Base-by-base conservation (phyloP, 2,888 invertebrate genomes). In the Uloborus plumipes region DNA sequence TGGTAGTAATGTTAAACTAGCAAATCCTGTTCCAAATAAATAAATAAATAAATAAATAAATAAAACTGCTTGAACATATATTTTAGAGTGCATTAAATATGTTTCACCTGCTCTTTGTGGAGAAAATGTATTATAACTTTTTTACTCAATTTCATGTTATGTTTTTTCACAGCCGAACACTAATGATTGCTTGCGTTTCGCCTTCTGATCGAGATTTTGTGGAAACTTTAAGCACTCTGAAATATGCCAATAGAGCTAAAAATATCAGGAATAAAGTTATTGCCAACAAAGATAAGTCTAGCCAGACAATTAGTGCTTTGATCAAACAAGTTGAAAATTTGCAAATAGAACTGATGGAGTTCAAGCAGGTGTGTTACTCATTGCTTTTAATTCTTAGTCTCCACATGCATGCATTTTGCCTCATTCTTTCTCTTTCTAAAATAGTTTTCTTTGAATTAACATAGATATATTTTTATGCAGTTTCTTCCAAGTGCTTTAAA, bases 141-240 rank as follows among this genome's bases (percentile, higher is more conserved):
- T 4, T 61, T 49, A 2, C n/a, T n/a, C 16, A 18, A 18, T 55
- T 55, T n/a, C 20, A 39, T 11, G 6, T 65, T 2, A 65, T 11
- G 14, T 49, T 65, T 51, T 20, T 18, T 62, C 73, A 39, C 90
- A 98, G 98, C 89, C 95, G 96, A 88, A 99, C 99, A 7, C 92
- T 98, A 83, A 99, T 99, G 99, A 98, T 99, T 87, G 99, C 99
- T 11, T 99, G 99, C 90, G 94, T 99, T 47, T 97, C 98, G 31
- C 99, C 99, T 0, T 97, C 96, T 88, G 99, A 99, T 90, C 92
- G 96, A 71, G 99, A 99, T 90, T 99, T 99, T 89, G 97, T 98
- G 94, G 99, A 99, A 90, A 99, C 99, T 0, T 90, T 99, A 61
- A 99, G 98, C 90, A 98, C 99, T 0, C 90, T 99, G 75, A 97